phyloP scores from a whole-genome alignment of 2,888 invertebrate genomes.

The Rhingia campestris region DNA sequence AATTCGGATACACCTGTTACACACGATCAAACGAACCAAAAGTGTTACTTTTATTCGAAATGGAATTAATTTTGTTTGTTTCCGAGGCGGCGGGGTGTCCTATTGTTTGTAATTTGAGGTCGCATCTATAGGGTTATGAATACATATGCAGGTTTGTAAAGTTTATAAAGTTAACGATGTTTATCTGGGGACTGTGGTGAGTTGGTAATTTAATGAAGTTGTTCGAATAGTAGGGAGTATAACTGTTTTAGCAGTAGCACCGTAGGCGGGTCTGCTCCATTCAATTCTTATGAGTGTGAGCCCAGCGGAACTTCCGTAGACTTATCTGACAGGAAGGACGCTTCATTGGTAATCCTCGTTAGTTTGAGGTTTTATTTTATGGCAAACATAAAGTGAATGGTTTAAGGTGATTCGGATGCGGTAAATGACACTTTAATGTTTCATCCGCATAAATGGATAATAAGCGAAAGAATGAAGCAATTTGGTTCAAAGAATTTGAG shows the following conservation, averaged over 20 bases:
- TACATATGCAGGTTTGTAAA: conserved; percentile 26
- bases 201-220: conserved; percentile 55
- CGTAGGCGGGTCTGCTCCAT: conserved; percentile 45
- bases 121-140: conserved; percentile 51
- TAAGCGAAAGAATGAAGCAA: too few species aligned
- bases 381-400: background rate
- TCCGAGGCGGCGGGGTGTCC: conserved; percentile 42
- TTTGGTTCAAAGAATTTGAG: too few species aligned
- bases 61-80: conserved; percentile 51
- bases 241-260: conserved; percentile 58
- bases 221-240: conserved; percentile 37
- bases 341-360: conserved; percentile 38
- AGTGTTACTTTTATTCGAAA: conserved; percentile 71
- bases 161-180: conserved; percentile 35
- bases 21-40: conserved; percentile 43
- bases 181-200: conserved; percentile 57
- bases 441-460: too few species aligned
- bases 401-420: background rate
- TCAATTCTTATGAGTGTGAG: background rate
- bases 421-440: background rate
- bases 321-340: background rate
- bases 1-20: conserved; percentile 56
- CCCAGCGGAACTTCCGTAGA: conserved; percentile 25
- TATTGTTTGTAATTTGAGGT: conserved; percentile 51
- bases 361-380: conserved; percentile 10